These are phyloP conservation scores for Pomacea canaliculata DNA, from an alignment of 2,888 invertebrate species.

Conservation along the genomic window DNA sequence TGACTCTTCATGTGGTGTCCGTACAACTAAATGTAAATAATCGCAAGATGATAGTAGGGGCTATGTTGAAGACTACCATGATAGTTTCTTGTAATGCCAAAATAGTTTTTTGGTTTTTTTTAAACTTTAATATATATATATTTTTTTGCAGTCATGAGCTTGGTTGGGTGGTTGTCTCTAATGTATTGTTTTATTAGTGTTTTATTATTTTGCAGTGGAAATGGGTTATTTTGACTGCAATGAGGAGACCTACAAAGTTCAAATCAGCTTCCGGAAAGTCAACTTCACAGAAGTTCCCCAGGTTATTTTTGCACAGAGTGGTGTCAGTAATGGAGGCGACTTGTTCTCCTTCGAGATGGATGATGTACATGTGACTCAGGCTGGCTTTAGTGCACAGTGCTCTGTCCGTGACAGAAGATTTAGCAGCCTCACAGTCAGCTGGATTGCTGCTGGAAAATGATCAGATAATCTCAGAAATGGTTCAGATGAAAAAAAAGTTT, in stretches of 20 bases:
- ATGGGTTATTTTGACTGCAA: conserved; percentile 13
- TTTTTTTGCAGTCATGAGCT: background rate
- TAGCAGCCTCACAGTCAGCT: conserved; percentile 13
- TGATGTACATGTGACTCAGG: conserved; percentile 6
- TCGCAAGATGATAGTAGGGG: too few species aligned
- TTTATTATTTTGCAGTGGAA: conserved; percentile 12
- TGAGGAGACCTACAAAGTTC: conserved; percentile 4
- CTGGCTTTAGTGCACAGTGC: conserved; percentile 14
- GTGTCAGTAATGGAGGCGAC: conserved; percentile 4
- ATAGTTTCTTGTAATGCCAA: background rate
- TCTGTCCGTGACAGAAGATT: conserved; percentile 15
- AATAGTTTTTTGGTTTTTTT: background rate
- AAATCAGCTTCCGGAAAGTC: conserved; percentile 15
- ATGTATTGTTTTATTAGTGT: background rate
- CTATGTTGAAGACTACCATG: too few species aligned
- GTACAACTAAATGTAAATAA: too few species aligned
- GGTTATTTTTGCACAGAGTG: conserved; percentile 8
- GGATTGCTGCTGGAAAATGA: conserved; percentile 19
- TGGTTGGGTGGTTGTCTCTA: background rate
- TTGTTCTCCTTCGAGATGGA: conserved; percentile 14
- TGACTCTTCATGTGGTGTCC: too few species aligned
- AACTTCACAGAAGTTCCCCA: conserved; percentile 12
- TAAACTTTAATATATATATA: too few species aligned
- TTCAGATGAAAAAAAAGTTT: too few species aligned
- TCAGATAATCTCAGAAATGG: background rate